These are phyloP conservation scores for Lampris megalopsis DNA, from an alignment of 2,113 vertebrate genomes.

Conservation along the genomic window DNA sequence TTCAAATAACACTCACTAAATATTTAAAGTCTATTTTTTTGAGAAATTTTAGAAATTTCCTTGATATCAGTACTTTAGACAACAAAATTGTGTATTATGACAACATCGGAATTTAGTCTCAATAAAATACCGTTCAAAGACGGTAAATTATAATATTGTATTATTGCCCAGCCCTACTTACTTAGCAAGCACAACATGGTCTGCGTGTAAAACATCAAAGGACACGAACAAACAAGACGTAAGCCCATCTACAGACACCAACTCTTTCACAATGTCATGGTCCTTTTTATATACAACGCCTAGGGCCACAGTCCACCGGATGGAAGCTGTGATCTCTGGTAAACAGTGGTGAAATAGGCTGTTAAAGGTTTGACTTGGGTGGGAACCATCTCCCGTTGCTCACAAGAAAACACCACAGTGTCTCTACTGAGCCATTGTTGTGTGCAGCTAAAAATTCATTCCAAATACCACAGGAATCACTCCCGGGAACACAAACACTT, in stretches of 20 bases:
- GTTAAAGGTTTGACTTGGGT: conserved; percentile 14
- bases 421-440: conserved; percentile 47
- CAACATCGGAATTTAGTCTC: too few species aligned
- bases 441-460: conserved; percentile 53
- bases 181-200: too few species aligned
- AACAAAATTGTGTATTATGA: too few species aligned
- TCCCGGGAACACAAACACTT: conserved; percentile 41
- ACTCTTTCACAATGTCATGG: background rate
- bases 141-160: too few species aligned
- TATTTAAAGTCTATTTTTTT: too few species aligned
- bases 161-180: too few species aligned
- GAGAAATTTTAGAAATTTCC: too few species aligned
- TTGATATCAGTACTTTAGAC: too few species aligned
- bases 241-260: background rate
- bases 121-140: too few species aligned
- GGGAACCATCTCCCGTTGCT: background rate
- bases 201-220: too few species aligned
- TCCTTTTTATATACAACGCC: conserved; percentile 1
- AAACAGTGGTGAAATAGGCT: background rate
- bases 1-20: too few species aligned
- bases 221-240: too few species aligned
- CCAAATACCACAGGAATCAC: conserved; percentile 44
- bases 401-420: conserved; percentile 2
- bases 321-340: background rate
- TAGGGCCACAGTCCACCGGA: background rate